Evolutionary conservation across 2,113 vertebrate genomes (phyloP).

Genomic region (Pelecanus crispus): DNA sequence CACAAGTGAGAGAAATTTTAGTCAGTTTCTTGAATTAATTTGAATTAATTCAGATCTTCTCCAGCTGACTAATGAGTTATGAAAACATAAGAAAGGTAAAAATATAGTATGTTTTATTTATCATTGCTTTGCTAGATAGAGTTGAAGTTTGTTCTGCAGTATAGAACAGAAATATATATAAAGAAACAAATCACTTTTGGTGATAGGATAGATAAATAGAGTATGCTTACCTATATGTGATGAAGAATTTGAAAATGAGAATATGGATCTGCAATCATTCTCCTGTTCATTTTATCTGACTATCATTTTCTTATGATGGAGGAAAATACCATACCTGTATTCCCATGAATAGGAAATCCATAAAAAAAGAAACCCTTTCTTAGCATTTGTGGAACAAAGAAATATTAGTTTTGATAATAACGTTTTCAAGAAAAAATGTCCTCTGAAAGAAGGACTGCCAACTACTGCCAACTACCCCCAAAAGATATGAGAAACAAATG

Average conservation of each 20-base stretch:
- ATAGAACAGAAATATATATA: neutral
- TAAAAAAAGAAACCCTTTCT: neutral
- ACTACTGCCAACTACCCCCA: neutral
- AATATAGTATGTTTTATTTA: neutral
- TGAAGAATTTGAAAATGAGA: neutral
- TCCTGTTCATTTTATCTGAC: neutral
- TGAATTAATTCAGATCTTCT: neutral
- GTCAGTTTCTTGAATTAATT: neutral
- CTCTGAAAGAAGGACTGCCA: neutral
- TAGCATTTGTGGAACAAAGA: neutral
- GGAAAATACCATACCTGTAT: neutral
- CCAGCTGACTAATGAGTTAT: neutral
- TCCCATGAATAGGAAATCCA: neutral
- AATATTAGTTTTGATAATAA: neutral
- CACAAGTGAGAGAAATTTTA: neutral
- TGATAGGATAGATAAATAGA: neutral
- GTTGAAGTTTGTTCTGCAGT: neutral
- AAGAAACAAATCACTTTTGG: neutral
- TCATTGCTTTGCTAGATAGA: neutral
- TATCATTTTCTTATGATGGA: neutral
- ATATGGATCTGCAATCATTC: neutral
- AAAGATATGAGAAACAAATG: neutral
- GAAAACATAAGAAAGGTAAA: neutral
- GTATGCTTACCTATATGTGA: neutral
- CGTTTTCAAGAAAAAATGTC: neutral